A percentile compares a stretch with the other conserved stretches of the same genome.
phyloP scores from a whole-genome alignment of 2,888 invertebrate species.

The Nemurella pictetii region DNA sequence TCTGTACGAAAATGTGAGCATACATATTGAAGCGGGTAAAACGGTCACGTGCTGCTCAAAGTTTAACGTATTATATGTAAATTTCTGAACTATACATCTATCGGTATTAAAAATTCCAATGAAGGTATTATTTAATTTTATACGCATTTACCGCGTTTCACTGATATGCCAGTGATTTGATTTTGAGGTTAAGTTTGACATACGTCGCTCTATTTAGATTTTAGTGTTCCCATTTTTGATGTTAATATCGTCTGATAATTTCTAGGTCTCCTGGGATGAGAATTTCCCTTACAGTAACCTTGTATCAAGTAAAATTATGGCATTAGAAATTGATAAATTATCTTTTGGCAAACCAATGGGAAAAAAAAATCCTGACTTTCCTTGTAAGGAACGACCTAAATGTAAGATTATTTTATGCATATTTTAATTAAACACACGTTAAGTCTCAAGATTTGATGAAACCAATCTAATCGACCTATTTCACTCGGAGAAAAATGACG shows the following conservation, averaged over 20 bases:
- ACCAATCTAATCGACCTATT: too few relatives aligned
- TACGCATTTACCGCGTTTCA: background rate
- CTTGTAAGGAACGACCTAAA: too few relatives aligned
- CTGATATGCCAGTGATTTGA: background rate
- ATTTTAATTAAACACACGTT: too few relatives aligned
- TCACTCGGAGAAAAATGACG: too few relatives aligned
- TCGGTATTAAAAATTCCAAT: too few relatives aligned
- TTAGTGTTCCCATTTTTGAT: background rate
- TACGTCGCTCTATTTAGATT: background rate
- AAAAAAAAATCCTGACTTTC: too few relatives aligned
- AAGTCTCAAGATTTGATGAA: too few relatives aligned
- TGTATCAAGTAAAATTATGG: too few relatives aligned
- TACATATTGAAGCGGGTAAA: background rate
- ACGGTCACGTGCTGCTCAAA: background rate
- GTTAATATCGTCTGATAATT: background rate
- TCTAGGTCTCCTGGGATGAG: background rate
- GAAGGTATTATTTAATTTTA: background rate
- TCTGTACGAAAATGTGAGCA: background rate
- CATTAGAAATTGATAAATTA: too few relatives aligned
- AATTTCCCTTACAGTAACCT: too few relatives aligned
- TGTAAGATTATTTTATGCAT: too few relatives aligned
- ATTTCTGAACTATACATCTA: background rate
- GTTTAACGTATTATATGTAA: background rate
- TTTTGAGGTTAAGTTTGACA: background rate
- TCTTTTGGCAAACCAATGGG: too few relatives aligned